Evolutionary conservation across 2,797 vertebrate genomes (phyloP), one percentile per base, ranked within the genome.

Genomic region (Phoxinus dragarum): DNA sequence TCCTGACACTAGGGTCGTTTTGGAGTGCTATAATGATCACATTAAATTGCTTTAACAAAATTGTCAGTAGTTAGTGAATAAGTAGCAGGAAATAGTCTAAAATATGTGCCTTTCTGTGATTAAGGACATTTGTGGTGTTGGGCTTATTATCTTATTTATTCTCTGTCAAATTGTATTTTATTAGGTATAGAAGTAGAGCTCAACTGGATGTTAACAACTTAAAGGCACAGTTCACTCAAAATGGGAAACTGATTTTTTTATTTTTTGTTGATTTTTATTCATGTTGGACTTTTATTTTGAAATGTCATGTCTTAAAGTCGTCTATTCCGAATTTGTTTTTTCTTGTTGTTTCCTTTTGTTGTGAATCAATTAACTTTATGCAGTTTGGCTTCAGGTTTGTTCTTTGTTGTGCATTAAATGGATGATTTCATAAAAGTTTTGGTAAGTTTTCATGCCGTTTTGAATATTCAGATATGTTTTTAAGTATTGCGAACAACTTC

Each of bases 271-370:
- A 61, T 27, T 61, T 12, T 27, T 12, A 61, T 12, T 27, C 1
- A 14, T 42, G 38, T 69, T 42, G 10, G 21, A 69, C 68, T 71
- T 72, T 44, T 72, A 42, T 72, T 44, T 44, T 72, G 69, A 64
- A 61, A 44, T 36, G 8, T 36, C 64, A 9, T 36, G 16, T 67
- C 34, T 19, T 36, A 36, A 36, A 36, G 66, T 38, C 66, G 9
- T 19, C 1, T 40, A 40, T 68, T 69, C 21, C 23, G 4, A 69
- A 69, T 2, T n/a, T 27, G 23, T n/a, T 71, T n/a, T 71, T 38
- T 11, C 19, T n/a, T n/a, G n/a, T n/a, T n/a, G n/a, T n/a, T 47
- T 72, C n/a, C 3, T 27, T 47, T 72, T 72, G 69, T 27, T 27
- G 12, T 44, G 23, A 42, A 42, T 69, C 67, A 23, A 17, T 66